Conservation (phyloP, 53 echinoderm and acorn worm genomes). For the Echinarachnius parma region DNA sequence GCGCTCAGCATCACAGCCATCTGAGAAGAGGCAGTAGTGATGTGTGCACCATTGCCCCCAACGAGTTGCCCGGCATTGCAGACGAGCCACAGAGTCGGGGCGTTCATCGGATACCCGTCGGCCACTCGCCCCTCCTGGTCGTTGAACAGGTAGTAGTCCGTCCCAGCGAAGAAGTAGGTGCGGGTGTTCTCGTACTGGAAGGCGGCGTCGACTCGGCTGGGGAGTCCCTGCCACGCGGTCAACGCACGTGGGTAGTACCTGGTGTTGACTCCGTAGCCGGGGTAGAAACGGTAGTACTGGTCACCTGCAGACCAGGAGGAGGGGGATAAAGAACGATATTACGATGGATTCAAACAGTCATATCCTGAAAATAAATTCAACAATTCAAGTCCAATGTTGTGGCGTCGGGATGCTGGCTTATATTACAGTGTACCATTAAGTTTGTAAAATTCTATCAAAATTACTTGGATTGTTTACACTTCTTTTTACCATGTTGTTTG, state of each 20-base stretch:
- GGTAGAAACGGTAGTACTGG: constrained; percentile 76
- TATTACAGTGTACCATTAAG: no score
- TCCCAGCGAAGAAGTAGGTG: constrained; percentile 79
- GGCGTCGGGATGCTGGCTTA: no score
- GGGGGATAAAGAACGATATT: not conserved
- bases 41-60: constrained; percentile 3
- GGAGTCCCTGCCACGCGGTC: constrained; percentile 62
- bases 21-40: no score
- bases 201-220: constrained; percentile 51
- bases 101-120: constrained; percentile 57
- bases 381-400: no score
- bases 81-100: constrained; percentile 64
- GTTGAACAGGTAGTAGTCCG: constrained; percentile 68
- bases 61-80: constrained; percentile 35
- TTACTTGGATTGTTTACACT: no score
- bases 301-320: constrained; percentile 43
- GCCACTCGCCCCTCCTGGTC: constrained; percentile 50
- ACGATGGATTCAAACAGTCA: not conserved
- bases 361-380: not conserved
- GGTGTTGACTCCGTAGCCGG: constrained; percentile 38
- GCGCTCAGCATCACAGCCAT: no score
- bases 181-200: constrained; percentile 63
- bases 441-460: no score
- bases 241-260: constrained; percentile 82
- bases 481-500: no score